phyloP scores from a whole-genome alignment of 2,888 invertebrate genomes.

The Trichopoda pennipes region DNA sequence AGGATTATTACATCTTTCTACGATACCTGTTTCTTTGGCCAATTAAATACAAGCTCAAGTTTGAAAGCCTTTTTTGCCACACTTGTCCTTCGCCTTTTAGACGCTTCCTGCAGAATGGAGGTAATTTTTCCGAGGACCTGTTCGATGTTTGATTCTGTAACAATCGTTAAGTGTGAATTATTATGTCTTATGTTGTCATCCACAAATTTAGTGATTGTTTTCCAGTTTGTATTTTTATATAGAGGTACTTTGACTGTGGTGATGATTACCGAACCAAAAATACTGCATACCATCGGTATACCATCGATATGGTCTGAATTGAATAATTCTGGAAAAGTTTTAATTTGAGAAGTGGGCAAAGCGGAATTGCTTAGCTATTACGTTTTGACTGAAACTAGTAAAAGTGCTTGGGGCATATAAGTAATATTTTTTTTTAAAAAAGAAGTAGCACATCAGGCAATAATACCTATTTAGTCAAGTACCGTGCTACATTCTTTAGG shows the following conservation, averaged over 20 bases:
- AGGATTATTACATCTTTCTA: no score
- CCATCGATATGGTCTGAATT: neutral
- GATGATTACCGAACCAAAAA: neutral
- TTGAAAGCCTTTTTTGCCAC: no score
- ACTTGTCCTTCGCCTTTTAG: no score
- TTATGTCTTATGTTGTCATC: neutral
- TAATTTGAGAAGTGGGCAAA: neutral
- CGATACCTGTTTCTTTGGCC: constrained; percentile 6
- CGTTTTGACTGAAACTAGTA: neutral
- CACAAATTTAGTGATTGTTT: neutral
- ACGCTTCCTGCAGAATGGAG: no score
- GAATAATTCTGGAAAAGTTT: neutral
- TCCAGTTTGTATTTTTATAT: neutral
- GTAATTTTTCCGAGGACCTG: no score
- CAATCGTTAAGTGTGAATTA: neutral
- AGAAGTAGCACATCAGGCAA: no score
- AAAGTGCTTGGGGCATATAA: neutral
- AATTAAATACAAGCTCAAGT: constrained; percentile 2
- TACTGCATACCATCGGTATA: neutral
- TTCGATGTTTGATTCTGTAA: neutral
- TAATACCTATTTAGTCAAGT: no score
- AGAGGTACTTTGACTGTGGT: neutral
- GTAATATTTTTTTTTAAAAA: no score
- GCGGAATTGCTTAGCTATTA: neutral
- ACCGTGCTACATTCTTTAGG: no score